Evolutionary conservation across 1,140 invertebrate species (phyloP), one percentile per base, ranked within the genome.

Genomic region (Orius insidiosus): DNA sequence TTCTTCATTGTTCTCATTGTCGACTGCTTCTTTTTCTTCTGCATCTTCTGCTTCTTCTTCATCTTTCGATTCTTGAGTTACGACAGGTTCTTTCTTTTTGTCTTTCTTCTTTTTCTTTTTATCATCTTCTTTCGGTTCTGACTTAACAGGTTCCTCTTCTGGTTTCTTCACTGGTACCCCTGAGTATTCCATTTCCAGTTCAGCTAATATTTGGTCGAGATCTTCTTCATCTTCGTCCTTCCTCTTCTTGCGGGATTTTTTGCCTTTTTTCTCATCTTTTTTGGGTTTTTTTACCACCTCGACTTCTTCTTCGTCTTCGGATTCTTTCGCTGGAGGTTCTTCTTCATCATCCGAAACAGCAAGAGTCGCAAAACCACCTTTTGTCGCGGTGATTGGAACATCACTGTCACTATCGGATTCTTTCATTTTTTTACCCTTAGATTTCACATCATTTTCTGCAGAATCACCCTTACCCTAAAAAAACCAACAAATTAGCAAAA

Each of bases 221-320:
- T 88, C 83, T 56, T 87, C 82, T 58, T 85, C 80, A 58, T 82
- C 84, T 44, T 84, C 77, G 55, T 80, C 75, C 30, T 75, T 74
- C 62, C 78, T 82, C 57, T 75, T 79, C 56, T 72, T 79, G 14
- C 64, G 53, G 48, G 48, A 39, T 52, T 81, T 80, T 57, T 80
- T 80, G 49, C 66, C 63, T 48, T 70, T 69, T 53, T 74, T 72
- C 46, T 71, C 64, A 55, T 70, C 65, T 47, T 53, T 46, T 42
- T 54, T 48, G 24, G 18, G 18, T 14, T 37, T 47, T 14, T 48
- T 45, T 10, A 34, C 46, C 9, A 36, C 24, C 6, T 45, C 36
- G 5, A 45, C 35, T 35, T 43, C 46, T 31, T 53, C 49, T 16
- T 50, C 46, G n/a, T 54, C 53, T 31, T 46, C 32, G 2, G 24